Evolutionary conservation across 2,113 vertebrate genomes (phyloP).

Genomic region (Chitala chitala): DNA sequence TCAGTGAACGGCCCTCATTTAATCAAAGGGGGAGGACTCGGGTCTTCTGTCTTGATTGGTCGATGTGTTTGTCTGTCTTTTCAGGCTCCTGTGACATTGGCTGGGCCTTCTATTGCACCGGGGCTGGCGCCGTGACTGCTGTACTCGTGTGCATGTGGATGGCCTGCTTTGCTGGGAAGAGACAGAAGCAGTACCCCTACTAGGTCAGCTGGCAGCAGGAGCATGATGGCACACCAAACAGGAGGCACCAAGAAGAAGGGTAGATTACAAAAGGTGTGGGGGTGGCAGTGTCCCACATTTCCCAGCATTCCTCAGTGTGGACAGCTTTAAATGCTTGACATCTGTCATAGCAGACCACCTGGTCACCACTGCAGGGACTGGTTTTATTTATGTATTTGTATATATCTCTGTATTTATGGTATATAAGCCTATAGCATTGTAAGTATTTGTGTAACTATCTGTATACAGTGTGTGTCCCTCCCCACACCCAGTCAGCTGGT

Average conservation of each 20-base stretch:
- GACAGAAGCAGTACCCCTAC: constrained; percentile 95
- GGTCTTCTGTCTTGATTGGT: background rate
- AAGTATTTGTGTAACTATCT: constrained; percentile 25
- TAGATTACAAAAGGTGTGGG: background rate
- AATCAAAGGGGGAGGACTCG: background rate
- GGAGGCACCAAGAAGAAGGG: background rate
- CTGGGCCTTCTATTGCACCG: constrained; percentile 95
- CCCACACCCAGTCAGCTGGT: too few species aligned
- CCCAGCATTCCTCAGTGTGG: constrained; percentile 12
- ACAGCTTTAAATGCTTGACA: background rate
- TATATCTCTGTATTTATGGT: constrained; percentile 22
- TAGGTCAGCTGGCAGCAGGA: constrained; percentile 42
- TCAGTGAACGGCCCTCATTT: background rate
- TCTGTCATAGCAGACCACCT: constrained; percentile 43
- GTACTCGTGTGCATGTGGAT: constrained; percentile 93
- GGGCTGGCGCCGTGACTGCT: constrained; percentile 72
- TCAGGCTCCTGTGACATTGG: constrained; percentile 89
- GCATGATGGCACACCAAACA: background rate
- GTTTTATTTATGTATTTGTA: constrained; percentile 42
- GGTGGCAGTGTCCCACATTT: background rate
- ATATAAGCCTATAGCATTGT: constrained; percentile 39
- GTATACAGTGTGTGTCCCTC: background rate
- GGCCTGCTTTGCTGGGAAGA: constrained; percentile 93
- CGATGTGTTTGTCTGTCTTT: constrained; percentile 19
- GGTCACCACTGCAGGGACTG: constrained; percentile 54